Evolutionary conservation across 2,888 invertebrate genomes (phyloP).

Genomic region (Agrochola lychnidis): DNA sequence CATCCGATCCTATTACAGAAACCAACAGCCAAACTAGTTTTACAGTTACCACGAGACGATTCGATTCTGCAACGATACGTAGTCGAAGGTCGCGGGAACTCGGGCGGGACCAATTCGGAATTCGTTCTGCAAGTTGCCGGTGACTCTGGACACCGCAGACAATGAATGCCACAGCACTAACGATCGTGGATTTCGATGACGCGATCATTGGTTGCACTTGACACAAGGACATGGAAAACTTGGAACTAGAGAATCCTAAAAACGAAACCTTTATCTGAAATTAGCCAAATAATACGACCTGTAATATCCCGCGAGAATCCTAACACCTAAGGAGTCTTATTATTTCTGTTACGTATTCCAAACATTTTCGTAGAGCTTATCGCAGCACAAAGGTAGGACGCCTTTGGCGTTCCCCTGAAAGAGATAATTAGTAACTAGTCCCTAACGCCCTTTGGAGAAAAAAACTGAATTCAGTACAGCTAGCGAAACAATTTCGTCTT

Average conservation of each 20-base stretch:
- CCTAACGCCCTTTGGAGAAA: constrained; percentile 12
- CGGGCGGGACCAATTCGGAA: constrained; percentile 82
- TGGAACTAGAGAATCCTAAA: not conserved
- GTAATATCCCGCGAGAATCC: constrained; percentile 51
- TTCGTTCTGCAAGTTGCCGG: constrained; percentile 78
- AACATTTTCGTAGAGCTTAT: constrained; percentile 57
- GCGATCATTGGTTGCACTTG: constrained; percentile 62
- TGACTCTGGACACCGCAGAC: constrained; percentile 53
- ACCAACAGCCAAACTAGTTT: constrained; percentile 86
- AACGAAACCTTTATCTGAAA: too few relatives aligned
- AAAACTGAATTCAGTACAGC: constrained; percentile 16
- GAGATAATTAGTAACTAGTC: constrained; percentile 39
- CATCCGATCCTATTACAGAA: constrained; percentile 85
- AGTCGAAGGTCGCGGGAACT: constrained; percentile 86
- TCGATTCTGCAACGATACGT: constrained; percentile 84
- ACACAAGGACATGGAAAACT: constrained; percentile 37
- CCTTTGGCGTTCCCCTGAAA: constrained; percentile 40
- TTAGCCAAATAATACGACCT: not conserved
- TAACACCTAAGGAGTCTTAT: constrained; percentile 39
- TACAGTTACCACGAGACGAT: constrained; percentile 85
- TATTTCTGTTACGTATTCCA: constrained; percentile 55
- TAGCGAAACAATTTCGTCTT: not conserved
- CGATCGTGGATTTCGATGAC: constrained; percentile 57
- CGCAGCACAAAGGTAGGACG: constrained; percentile 46
- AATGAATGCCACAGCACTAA: constrained; percentile 50